Evolutionary conservation across 2,113 vertebrate species (phyloP), one percentile per base, ranked within the genome.

Genomic region (Onychostruthus taczanowskii): DNA sequence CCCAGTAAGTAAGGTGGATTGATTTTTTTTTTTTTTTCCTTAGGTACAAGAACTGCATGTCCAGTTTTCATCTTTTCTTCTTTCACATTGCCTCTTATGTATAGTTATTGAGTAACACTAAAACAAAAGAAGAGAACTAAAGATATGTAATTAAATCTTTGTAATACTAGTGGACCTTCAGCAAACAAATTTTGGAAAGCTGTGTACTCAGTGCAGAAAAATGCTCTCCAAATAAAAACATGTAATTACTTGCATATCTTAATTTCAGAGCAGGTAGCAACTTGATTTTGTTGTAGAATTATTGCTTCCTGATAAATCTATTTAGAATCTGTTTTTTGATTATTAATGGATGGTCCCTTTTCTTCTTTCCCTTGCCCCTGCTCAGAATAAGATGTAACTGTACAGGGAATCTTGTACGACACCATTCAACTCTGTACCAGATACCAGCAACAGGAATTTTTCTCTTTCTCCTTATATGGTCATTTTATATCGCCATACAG

Each of bases 1-100:
- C 68, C 88, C 90, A 97, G 89, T 97, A 96, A 97, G 93, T 97
- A 96, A 98, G 94, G 92, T 96, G 85, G 73, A 80, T 28, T 84
- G 59, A 37, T 80, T 86, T 84, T 55, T 28, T 66, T 84, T 55
- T 28, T 66, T 67, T 93, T 78, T 30, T 83, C 50, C 39, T 64
- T 79, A 67, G 53, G n/a, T 96, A 77, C 33, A 91, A 93, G 77
- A 91, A 19, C 20, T 21, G 16, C 76, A 77, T 2, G 3, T 62
- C 63, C 31, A 16, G 62, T 96, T 97, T 96, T 93, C 74, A 90
- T 91, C 86, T 93, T 84, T 61, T 56, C 76, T 63, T 82, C 82
- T 93, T 81, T 79, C 63, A 61, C 70, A 73, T 14, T 93, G 39
- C 28, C 63, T 59, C 90, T 82, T 80, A 86, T 13, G 81, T 81